phyloP scores from a whole-genome alignment of 2,797 vertebrate species.

The Chaetodon trifasciatus region DNA sequence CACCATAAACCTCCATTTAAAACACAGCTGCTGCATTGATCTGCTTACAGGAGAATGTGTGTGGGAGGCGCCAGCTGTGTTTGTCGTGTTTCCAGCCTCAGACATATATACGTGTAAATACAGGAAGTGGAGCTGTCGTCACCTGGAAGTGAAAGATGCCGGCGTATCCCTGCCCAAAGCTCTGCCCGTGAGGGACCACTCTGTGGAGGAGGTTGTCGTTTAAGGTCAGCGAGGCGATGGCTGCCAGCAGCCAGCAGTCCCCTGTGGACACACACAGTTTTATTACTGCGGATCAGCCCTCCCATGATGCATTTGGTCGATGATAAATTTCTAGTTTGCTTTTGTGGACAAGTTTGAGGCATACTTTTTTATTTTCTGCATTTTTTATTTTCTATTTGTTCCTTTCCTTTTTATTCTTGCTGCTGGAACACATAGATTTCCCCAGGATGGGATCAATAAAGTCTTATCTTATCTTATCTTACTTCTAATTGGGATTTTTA shows the following conservation, averaged over 20 bases:
- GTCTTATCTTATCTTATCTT: too few relatives aligned
- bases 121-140: neutral
- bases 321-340: too few relatives aligned
- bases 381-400: too few relatives aligned
- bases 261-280: slow-evolving; percentile 68
- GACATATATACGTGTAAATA: neutral
- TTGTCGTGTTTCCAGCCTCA: neutral
- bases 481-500: too few relatives aligned
- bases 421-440: too few relatives aligned
- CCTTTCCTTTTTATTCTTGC: too few relatives aligned
- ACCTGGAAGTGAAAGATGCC: slow-evolving; percentile 90
- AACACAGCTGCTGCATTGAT: neutral
- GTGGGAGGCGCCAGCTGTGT: neutral
- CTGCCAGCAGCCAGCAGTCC: slow-evolving; percentile 89
- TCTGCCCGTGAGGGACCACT: slow-evolving; percentile 87
- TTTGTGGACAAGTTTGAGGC: too few relatives aligned
- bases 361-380: too few relatives aligned
- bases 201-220: slow-evolving; percentile 84
- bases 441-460: too few relatives aligned
- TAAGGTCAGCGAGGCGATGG: slow-evolving; percentile 87
- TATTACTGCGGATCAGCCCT: neutral
- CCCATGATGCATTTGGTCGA: rapidly evolving
- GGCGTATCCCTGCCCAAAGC: slow-evolving; percentile 76
- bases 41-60: too few relatives aligned
- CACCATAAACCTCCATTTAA: neutral